Base-by-base conservation (phyloP, 2,113 vertebrate genomes). In the Strix uralensis region DNA sequence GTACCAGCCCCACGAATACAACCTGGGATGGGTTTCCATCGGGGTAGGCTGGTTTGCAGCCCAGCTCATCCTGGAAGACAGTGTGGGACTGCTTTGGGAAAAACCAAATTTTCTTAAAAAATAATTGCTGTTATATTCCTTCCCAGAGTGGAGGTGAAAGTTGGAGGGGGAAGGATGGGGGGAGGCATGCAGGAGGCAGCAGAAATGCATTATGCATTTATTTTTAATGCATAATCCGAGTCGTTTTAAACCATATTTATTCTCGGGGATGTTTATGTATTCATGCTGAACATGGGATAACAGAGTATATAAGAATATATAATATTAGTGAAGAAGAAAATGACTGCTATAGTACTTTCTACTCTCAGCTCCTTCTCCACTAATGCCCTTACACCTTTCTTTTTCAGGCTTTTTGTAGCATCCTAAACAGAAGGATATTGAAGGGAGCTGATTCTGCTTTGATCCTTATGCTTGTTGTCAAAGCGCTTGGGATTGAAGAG, bases 391-490 rank as follows among this genome's bases (percentile, higher is more conserved):
- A 97, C 98, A 98, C 98, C 98, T 98, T 98, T 97, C 97, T 97
- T 96, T 97, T 98, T 97, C 96, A 95, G 98, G 98, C 98, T 78
- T 98, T 98, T 98, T 98, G 98, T 98, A 97, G 98, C 98, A 97
- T 98, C 98, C 98, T 98, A 98, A 98, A 98, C 98, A 98, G 98
- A 98, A 98, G 97, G 98, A 98, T 98, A 98, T 98, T 98, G 98
- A 98, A 98, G 98, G 98, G 98, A 98, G 98, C 98, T 98, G 98
- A 99, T 99, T 98, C 97, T 95, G 98, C 99, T 99, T 99, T 99
- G 99, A 99, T 99, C 99, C 98, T 97, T 97, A 97, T 96, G 98
- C 99, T 99, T 99, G 99, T 99, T 99, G 99, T 99, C 98, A 99
- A 99, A 99, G 98, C 98, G 98, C 98, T 98, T 98, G 95, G 98